Evolutionary conservation across 2,797 vertebrate genomes (phyloP).

Genomic region (Betta splendens): DNA sequence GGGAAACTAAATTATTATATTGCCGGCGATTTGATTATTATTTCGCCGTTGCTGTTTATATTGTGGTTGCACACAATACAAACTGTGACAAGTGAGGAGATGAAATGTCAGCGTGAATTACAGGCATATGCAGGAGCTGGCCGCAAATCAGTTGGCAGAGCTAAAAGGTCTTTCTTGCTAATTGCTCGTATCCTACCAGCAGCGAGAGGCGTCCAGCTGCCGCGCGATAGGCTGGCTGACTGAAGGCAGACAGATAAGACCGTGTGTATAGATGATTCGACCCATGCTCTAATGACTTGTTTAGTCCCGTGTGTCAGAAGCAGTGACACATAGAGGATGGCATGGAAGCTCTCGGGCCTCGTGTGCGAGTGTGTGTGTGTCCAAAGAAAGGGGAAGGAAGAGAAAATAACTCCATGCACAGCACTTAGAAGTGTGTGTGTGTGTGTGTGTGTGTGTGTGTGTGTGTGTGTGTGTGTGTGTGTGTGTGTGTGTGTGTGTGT

Average conservation of each 20-base stretch:
- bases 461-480: conserved; percentile 18
- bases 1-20: conserved; percentile 70
- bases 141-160: conserved; percentile 76
- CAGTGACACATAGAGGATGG: conserved; percentile 71
- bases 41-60: conserved; percentile 79
- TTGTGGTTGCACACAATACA: conserved; percentile 77
- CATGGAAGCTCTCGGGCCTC: conserved; percentile 53
- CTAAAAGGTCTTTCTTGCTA: conserved; percentile 77
- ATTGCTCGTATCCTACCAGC: conserved; percentile 78
- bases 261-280: conserved; percentile 65
- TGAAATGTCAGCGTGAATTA: conserved; percentile 82
- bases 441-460: conserved; percentile 43
- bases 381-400: conserved; percentile 32
- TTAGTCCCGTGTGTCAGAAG: conserved; percentile 73
- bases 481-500: conserved; percentile 35
- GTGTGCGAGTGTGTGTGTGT: conserved; percentile 22
- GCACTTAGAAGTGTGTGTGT: conserved; percentile 30
- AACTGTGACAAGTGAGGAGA: conserved; percentile 77
- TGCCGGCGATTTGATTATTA: conserved; percentile 78
- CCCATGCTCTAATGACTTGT: conserved; percentile 76
- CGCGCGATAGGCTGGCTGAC: conserved; percentile 60
- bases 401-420: conserved; percentile 38
- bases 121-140: conserved; percentile 79
- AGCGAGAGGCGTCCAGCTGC: conserved; percentile 61
- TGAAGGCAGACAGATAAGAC: conserved; percentile 71